Evolutionary conservation across 37 sponge, comb jelly and placozoan genomes (phyloP).

Genomic region (Theonella swinhoei): DNA sequence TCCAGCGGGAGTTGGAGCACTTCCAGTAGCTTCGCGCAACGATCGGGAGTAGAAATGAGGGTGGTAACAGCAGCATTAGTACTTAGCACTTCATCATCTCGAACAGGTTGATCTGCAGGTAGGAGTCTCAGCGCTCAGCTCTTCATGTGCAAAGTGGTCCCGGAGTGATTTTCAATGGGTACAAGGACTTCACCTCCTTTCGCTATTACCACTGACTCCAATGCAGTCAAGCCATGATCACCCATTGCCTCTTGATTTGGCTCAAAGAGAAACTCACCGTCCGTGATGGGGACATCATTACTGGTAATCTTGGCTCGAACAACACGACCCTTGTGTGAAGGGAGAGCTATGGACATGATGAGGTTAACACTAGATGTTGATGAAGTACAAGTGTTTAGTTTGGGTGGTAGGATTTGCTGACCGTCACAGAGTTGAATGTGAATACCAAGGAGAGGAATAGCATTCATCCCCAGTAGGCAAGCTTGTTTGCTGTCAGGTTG

Average conservation of each 20-base stretch:
- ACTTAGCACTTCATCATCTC: background rate
- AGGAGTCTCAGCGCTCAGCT: background rate
- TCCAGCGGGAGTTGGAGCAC: background rate
- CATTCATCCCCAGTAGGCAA: slow-evolving; percentile 45
- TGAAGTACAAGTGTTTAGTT: background rate
- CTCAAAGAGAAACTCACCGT: slow-evolving; percentile 10
- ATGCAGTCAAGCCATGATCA: background rate
- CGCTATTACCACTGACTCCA: background rate
- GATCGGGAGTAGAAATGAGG: background rate
- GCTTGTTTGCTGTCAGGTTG: slow-evolving; percentile 44
- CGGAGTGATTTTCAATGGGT: slow-evolving; percentile 6
- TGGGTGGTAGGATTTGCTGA: background rate
- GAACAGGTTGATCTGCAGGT: background rate
- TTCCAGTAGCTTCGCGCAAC: background rate
- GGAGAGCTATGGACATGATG: background rate
- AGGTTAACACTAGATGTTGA: background rate
- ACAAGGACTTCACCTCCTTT: background rate
- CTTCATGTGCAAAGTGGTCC: too few species aligned
- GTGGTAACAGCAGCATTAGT: background rate
- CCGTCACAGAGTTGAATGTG: background rate
- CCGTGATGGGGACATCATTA: background rate
- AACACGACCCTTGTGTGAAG: background rate
- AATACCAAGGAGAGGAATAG: slow-evolving; percentile 10
- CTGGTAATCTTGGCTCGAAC: background rate
- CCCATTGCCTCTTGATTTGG: background rate